A percentile compares a stretch with the other conserved stretches of the same genome.
Conservation (phyloP, 2,888 invertebrate genomes). For the Mamestra brassicae region DNA sequence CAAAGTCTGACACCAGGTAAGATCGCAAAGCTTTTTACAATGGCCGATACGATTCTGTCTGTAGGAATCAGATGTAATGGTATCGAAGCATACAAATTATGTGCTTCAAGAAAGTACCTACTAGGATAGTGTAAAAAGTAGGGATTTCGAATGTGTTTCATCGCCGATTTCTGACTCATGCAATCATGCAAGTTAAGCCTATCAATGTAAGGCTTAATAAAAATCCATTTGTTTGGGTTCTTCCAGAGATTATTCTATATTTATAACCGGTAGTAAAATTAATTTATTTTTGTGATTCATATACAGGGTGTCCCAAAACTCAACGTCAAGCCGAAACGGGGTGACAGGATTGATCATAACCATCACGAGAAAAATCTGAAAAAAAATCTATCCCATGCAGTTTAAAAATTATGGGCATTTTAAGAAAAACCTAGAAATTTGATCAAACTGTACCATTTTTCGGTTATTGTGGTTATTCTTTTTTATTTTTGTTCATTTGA, state of each 20-base stretch:
- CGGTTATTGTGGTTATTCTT: no score
- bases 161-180: not conserved
- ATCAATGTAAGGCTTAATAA: not conserved
- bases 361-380: no score
- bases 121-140: not conserved
- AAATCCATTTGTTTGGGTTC: not conserved
- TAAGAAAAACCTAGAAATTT: no score
- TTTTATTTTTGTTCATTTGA: no score
- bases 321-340: no score
- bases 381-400: no score
- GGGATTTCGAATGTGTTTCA: not conserved
- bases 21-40: conserved; percentile 29
- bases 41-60: not conserved
- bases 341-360: no score
- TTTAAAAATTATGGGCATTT: no score
- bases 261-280: not conserved
- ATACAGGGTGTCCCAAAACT: no score
- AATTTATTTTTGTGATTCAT: not conserved
- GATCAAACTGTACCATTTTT: no score
- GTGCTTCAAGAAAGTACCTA: not conserved
- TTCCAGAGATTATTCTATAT: not conserved
- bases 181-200: not conserved
- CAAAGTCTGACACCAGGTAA: conserved; percentile 68
- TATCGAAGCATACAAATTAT: not conserved
- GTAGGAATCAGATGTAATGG: no score